Base-by-base conservation (phyloP, 1,140 invertebrate species). In the Caenorhabditis briggsae region DNA sequence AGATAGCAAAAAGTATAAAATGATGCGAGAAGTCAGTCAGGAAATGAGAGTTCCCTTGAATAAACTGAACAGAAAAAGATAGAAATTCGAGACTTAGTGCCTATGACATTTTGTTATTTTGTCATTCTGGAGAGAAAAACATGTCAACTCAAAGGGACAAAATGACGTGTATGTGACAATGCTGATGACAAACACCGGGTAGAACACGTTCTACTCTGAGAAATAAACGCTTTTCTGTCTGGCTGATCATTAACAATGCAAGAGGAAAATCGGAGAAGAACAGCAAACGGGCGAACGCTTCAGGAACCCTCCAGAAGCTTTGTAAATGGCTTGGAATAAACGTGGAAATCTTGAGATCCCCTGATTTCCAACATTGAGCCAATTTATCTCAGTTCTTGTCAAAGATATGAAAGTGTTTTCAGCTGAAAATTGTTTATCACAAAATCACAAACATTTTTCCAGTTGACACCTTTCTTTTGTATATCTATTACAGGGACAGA, bases 171-270 rank as follows among this genome's bases (percentile, higher is more conserved):
- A 3, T 1, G 33, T 78, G 46, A 78, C 46, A 78, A 78, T 50
- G 16, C 46, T 46, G 33, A 70, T 46, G 64, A 70, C 41, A 70
- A 61, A 61, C 9, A 61, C 3, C 25, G 14, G 12, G 16, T 25
- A 58, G n/a, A 18, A 58, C 56, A n/a, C n/a, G 56, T 58, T 58
- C 56, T 3, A 8, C n/a, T 58, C n/a, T 16, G 11, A 53, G 56
- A 14, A 58, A 18, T 3, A 58, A 58, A n/a, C 56, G 56, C 50
- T 11, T 11, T 58, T 58, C 56, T 70, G 41, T 7, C 41, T 46
- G 64, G 64, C 41, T 70, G 18, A 70, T 70, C 64, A 70, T 70
- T 46, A 70, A 70, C 12, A 70, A 70, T 70, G 64, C 64, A 70
- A 18, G 18, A 70, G 33, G 41, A 70, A 70, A 70, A 70, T 46